These are phyloP conservation scores for Radopholus similis DNA, from an alignment of 1,140 invertebrate species.

Conservation along the genomic window DNA sequence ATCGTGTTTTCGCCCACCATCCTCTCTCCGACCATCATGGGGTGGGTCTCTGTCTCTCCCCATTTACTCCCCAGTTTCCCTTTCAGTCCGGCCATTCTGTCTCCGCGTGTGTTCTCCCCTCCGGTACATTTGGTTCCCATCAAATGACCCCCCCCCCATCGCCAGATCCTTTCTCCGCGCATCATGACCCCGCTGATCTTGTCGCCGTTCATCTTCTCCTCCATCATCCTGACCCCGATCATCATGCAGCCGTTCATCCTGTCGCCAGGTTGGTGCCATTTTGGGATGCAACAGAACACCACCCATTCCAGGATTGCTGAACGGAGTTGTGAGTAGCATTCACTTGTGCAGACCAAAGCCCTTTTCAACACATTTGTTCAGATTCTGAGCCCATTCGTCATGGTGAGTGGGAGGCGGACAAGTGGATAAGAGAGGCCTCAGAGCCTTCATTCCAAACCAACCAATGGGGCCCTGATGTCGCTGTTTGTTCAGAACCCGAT, in stretches of 20 bases:
- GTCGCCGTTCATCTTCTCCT: conserved; percentile 45
- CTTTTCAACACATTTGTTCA: neutral
- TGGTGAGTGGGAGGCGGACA: too few species aligned
- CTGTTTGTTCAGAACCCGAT: conserved; percentile 43
- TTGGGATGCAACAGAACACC: neutral
- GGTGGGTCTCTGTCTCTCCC: neutral
- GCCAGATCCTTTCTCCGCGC: conserved; percentile 33
- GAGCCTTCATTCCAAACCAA: too few species aligned
- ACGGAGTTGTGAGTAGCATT: conserved; percentile 2
- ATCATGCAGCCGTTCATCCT: conserved; percentile 26
- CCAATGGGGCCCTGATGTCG: too few species aligned
- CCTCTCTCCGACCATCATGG: conserved; percentile 23
- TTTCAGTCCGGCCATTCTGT: conserved; percentile 20
- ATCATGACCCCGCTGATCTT: conserved; percentile 42
- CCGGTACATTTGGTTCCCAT: too few species aligned
- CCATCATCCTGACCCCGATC: conserved; percentile 34
- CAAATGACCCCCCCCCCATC: neutral
- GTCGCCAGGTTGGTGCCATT: conserved; percentile 28
- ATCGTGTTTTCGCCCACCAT: conserved; percentile 39
- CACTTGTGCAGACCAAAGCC: neutral
- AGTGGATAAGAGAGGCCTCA: too few species aligned
- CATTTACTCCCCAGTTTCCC: neutral
- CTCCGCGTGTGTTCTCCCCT: conserved; percentile 22
- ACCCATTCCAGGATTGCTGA: neutral
- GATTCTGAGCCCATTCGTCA: conserved; percentile 43